Evolutionary conservation across 2,113 vertebrate species (phyloP).

Genomic region (Pluvialis apricaria): DNA sequence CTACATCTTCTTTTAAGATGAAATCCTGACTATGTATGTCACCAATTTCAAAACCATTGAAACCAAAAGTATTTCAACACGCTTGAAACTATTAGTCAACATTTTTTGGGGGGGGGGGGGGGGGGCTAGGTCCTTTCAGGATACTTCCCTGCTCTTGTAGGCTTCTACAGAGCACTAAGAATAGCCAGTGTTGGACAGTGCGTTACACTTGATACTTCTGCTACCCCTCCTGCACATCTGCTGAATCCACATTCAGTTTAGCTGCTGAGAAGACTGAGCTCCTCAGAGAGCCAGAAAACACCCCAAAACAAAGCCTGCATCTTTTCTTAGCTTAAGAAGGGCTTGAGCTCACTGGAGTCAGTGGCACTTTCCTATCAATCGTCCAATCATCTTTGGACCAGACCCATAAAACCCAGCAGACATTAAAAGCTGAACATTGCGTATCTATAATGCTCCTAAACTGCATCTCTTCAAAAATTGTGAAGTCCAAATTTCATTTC

Average conservation of each 20-base stretch:
- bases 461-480: neutral
- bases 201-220: neutral
- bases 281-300: neutral
- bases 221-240: neutral
- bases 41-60: neutral
- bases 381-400: neutral
- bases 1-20: neutral
- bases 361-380: neutral
- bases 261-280: neutral
- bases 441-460: neutral
- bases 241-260: neutral
- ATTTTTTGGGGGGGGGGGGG: neutral
- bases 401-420: neutral
- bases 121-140: neutral
- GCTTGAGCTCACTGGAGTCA: neutral
- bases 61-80: conserved; percentile 12
- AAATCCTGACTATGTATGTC: neutral
- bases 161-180: neutral
- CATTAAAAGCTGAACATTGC: neutral
- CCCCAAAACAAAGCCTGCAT: neutral
- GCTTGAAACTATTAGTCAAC: conserved; percentile 9
- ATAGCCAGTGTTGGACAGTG: neutral
- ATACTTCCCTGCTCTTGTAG: neutral
- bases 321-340: neutral
- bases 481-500: neutral